A percentile compares a stretch with the other conserved stretches of the same genome.
Conservation (phyloP, 2,888 invertebrate genomes). For the Sepiola atlantica region DNA sequence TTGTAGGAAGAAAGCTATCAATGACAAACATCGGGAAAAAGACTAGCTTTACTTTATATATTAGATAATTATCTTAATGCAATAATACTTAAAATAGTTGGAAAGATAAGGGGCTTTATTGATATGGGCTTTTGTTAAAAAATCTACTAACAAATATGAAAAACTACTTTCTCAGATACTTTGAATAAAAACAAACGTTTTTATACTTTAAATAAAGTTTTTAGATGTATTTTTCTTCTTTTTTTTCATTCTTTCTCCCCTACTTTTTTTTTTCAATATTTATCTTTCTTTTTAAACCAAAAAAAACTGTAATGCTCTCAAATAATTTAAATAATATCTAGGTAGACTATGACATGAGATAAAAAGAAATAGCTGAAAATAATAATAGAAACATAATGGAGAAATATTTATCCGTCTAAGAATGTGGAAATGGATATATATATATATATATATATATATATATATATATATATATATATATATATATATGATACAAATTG, state of each 20-base stretch:
- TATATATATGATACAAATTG: neutral
- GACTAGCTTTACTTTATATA: too few species aligned
- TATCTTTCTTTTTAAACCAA: neutral
- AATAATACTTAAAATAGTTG: neutral
- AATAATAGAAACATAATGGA: neutral
- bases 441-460: too few species aligned
- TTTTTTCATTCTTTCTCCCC: neutral
- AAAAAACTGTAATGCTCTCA: neutral
- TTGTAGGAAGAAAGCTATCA: too few species aligned
- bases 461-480: too few species aligned
- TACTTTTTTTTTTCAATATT: neutral
- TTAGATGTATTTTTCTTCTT: neutral
- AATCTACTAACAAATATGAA: neutral
- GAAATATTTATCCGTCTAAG: constrained; percentile 21
- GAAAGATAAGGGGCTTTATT: neutral
- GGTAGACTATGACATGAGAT: neutral
- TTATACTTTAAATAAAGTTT: neutral
- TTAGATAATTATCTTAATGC: too few species aligned
- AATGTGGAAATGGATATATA: neutral
- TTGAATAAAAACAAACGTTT: neutral
- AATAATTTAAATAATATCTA: neutral
- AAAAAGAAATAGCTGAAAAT: neutral
- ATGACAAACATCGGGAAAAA: too few species aligned
- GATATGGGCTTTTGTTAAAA: neutral
- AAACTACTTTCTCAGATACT: neutral